Base-by-base conservation (phyloP, 2,113 vertebrate species). In the Lamprotornis superbus region DNA sequence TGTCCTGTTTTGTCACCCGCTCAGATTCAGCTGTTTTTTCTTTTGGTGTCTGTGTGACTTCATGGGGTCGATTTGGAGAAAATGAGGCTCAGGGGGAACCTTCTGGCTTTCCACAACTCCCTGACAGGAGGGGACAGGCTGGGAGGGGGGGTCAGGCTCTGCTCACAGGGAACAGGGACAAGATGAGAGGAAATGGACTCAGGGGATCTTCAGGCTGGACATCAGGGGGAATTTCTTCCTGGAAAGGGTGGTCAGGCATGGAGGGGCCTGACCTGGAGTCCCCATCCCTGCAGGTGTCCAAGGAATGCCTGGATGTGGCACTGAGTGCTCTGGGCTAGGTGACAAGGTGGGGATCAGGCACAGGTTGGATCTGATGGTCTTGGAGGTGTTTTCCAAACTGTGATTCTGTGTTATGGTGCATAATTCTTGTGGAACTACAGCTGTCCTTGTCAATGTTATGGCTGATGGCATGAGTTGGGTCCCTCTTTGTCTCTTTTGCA, bases 171-270 rank as follows among this genome's bases (percentile, higher is more conserved):
- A 61, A 27, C 25, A 35, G n/a, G 16, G 30, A 47, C 55, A 35
- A 20, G n/a, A 47, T 0, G 0, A 47, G 61, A 18, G 20, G 30
- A 0, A 89, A 47, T 0, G 0, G 3, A 19, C 33, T 82, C 53
- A 12, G 46, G 28, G 6, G 20, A 35, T 1, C 2, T 4, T 40
- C 46, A 68, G 17, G 7, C 2, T 31, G 20, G 46, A 40, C 13
- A 40, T 9, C 11, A 74, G 30, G 8, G 1, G 5, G 39, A 19
- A 31, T 89, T 68, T 68, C 11, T 53, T 15, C 20, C 0, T 12
- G 4, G 7, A n/a, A 75, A 21, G 9, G 4, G 11, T 12, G 24
- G 11, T 2, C n/a, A 69, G n/a, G 30, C 25, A 3, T 9, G 17
- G 47, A 1, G 2, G 0, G 7, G 30, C 11, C 4, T 60, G 13